phyloP scores from a whole-genome alignment of 2,888 invertebrate species.

The Sesia apiformis region DNA sequence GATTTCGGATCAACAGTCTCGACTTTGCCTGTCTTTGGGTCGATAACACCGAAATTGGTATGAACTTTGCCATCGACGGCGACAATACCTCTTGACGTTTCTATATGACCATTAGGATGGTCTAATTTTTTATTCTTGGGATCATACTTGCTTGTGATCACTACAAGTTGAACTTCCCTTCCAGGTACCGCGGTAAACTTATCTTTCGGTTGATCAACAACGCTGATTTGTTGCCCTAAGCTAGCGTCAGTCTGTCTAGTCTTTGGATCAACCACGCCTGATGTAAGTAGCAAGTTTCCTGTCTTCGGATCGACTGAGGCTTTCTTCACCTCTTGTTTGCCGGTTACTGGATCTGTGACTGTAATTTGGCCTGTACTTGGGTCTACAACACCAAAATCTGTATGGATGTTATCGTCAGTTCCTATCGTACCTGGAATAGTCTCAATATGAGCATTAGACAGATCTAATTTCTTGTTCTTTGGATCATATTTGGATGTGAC shows the following conservation, averaged over 20 bases:
- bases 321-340: slow-evolving; percentile 76
- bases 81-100: slow-evolving; percentile 65
- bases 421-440: slow-evolving; percentile 50
- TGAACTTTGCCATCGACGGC: slow-evolving; percentile 67
- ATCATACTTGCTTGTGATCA: slow-evolving; percentile 73
- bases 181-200: slow-evolving; percentile 42
- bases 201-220: slow-evolving; percentile 43
- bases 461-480: slow-evolving; percentile 64
- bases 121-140: slow-evolving; percentile 72
- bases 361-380: slow-evolving; percentile 73
- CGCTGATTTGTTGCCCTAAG: slow-evolving; percentile 67
- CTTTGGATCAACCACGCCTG: slow-evolving; percentile 69
- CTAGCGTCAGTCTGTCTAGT: slow-evolving; percentile 67
- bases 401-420: slow-evolving; percentile 70
- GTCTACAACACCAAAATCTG: slow-evolving; percentile 74
- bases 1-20: slow-evolving; percentile 73
- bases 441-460: slow-evolving; percentile 65
- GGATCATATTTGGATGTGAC: slow-evolving; percentile 76
- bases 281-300: slow-evolving; percentile 66
- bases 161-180: slow-evolving; percentile 57
- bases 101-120: slow-evolving; percentile 69
- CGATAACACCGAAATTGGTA: slow-evolving; percentile 71
- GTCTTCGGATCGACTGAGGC: slow-evolving; percentile 75
- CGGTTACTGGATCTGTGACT: slow-evolving; percentile 75
- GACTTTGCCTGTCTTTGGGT: slow-evolving; percentile 71